These are phyloP conservation scores for Mobula birostris DNA, from an alignment of 2,113 vertebrate genomes.

Conservation along the genomic window DNA sequence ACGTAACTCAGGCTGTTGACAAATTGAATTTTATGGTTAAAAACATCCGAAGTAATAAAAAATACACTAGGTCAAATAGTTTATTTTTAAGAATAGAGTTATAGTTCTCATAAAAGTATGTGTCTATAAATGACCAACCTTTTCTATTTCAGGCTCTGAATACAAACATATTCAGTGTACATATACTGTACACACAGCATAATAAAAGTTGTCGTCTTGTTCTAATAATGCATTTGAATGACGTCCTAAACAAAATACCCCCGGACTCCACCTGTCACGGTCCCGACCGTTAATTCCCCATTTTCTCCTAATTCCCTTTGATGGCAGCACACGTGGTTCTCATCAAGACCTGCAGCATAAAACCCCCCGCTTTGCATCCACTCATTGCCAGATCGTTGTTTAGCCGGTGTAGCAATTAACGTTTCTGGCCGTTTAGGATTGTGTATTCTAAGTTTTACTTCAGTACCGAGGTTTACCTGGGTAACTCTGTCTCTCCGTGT, in stretches of 20 bases:
- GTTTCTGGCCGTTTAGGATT: no score
- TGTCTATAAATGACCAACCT: not conserved
- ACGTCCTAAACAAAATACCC: not conserved
- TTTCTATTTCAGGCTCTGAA: not conserved
- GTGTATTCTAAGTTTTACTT: no score
- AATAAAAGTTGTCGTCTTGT: not conserved
- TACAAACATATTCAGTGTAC: not conserved
- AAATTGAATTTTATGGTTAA: not conserved
- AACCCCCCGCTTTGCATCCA: no score
- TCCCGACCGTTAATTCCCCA: no score
- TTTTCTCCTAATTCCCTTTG: no score
- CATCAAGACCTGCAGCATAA: no score
- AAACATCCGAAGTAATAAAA: not conserved
- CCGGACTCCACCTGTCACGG: no score
- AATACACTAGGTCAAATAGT: not conserved
- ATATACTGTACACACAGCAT: not conserved
- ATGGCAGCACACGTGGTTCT: no score
- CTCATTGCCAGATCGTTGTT: no score
- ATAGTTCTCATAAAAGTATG: not conserved
- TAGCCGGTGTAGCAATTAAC: no score
- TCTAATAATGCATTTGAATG: not conserved
- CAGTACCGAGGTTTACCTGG: no score
- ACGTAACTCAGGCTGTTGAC: not conserved
- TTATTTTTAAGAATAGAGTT: not conserved
- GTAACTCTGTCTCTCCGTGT: no score